phyloP scores from a whole-genome alignment of 1,140 invertebrate genomes.

The Acromyrmex echinatior region DNA sequence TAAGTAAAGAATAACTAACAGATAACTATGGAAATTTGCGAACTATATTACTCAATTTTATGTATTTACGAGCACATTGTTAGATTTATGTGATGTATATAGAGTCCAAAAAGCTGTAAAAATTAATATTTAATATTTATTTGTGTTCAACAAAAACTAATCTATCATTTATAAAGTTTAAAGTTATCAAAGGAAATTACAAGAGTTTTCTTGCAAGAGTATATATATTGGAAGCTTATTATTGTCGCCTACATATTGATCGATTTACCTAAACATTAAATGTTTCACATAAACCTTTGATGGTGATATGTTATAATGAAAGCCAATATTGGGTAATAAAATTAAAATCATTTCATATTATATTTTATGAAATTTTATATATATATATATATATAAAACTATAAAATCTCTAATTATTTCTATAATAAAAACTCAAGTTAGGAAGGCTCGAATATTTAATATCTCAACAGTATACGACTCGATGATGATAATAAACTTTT shows the following conservation, averaged over 20 bases:
- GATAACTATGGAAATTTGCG: slow-evolving; percentile 61
- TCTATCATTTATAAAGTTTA: slow-evolving; percentile 25
- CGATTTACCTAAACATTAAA: slow-evolving; percentile 23
- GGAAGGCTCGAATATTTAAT: background rate
- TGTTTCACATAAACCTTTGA: slow-evolving; percentile 77
- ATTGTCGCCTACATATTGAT: slow-evolving; percentile 27
- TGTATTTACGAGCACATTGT: slow-evolving; percentile 52
- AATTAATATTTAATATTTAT: slow-evolving; percentile 34
- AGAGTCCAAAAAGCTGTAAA: background rate
- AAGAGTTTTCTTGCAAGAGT: slow-evolving; percentile 35
- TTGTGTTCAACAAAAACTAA: background rate
- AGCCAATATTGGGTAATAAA: slow-evolving; percentile 60
- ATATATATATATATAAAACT: no score
- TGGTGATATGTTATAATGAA: slow-evolving; percentile 50
- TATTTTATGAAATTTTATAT: background rate
- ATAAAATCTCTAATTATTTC: background rate
- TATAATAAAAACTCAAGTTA: slow-evolving; percentile 10
- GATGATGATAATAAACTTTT: slow-evolving; percentile 11
- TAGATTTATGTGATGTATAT: slow-evolving; percentile 70
- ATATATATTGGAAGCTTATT: slow-evolving; percentile 5
- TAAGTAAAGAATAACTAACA: slow-evolving; percentile 39
- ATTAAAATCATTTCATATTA: background rate
- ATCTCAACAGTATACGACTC: background rate
- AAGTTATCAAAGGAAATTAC: background rate
- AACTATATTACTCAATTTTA: slow-evolving; percentile 54